These are phyloP conservation scores for Creontiades dilutus DNA, from an alignment of 2,888 invertebrate species.

Conservation along the genomic window DNA sequence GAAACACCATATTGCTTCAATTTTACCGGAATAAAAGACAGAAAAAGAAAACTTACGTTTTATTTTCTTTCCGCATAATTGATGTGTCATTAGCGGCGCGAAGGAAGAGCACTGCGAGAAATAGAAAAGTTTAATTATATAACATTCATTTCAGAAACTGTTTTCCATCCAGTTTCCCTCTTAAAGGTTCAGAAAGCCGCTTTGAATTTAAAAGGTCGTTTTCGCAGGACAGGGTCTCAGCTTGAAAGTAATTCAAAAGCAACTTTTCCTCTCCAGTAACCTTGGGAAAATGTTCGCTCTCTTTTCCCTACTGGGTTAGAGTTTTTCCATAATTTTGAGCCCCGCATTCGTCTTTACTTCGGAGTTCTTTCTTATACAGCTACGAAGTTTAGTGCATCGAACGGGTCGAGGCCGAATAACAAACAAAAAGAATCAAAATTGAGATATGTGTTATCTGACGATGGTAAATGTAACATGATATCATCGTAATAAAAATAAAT, in stretches of 20 bases:
- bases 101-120: background rate
- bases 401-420: too few species aligned
- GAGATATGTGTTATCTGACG: too few species aligned
- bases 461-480: too few species aligned
- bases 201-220: constrained; percentile 39
- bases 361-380: too few species aligned
- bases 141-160: constrained; percentile 18
- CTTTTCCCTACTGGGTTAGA: background rate
- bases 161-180: constrained; percentile 42
- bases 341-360: background rate
- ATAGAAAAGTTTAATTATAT: constrained; percentile 34
- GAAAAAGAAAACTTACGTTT: background rate
- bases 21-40: background rate
- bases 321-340: background rate
- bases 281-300: background rate
- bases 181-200: background rate
- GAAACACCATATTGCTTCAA: background rate
- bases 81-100: constrained; percentile 17
- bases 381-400: too few species aligned
- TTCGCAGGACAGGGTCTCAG: background rate
- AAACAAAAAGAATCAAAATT: too few species aligned
- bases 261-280: background rate
- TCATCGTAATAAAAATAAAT: too few species aligned
- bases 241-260: constrained; percentile 32
- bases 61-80: constrained; percentile 3